Conservation (phyloP, 2,113 vertebrate species). For the Hyperoodon ampullatus region DNA sequence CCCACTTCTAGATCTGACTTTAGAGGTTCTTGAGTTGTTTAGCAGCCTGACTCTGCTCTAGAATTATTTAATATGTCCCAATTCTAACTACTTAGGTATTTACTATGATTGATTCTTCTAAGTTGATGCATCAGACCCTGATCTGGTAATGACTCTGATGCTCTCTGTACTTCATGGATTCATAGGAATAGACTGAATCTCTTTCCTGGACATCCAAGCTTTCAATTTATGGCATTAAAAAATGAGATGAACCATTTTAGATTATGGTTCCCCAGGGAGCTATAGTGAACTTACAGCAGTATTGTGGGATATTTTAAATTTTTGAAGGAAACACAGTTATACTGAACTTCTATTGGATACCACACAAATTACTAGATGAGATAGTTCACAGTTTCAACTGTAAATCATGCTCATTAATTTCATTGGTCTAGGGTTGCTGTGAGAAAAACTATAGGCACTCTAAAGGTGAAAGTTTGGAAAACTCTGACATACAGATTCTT, state of each 20-base stretch:
- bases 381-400: neutral
- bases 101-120: neutral
- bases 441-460: neutral
- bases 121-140: neutral
- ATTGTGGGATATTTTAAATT: neutral
- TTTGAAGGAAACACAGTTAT: neutral
- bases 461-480: neutral
- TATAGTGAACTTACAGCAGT: neutral
- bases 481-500: neutral
- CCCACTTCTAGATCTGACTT: neutral
- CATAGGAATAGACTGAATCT: neutral
- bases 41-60: neutral
- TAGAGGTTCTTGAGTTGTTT: neutral
- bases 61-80: neutral
- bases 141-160: neutral
- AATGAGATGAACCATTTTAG: neutral
- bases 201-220: neutral
- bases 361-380: neutral
- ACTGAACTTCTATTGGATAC: neutral
- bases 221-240: neutral
- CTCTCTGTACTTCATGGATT: neutral
- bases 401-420: neutral
- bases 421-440: neutral
- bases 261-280: neutral
- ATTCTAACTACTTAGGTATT: neutral